Conservation (phyloP, 2,113 vertebrate genomes). For the Gallinago jamesoni region DNA sequence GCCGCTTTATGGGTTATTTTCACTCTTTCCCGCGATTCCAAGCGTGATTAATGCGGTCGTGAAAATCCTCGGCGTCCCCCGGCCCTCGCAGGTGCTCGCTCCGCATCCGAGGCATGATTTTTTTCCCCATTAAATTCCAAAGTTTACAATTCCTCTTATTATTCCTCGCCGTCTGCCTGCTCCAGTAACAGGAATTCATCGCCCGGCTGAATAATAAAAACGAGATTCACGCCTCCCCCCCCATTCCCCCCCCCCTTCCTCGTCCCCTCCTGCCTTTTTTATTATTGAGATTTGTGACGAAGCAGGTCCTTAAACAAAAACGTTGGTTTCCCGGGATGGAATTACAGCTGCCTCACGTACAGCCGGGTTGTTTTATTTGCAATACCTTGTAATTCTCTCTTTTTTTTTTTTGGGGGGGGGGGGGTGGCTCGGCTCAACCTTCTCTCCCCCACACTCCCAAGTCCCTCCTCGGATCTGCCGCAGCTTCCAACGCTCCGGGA, state of each 20-base stretch:
- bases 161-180: neutral
- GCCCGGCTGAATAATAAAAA: neutral
- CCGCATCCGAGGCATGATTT: neutral
- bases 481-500: no score
- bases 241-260: no score
- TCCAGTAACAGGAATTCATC: neutral
- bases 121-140: neutral
- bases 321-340: neutral
- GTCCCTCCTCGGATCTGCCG: neutral
- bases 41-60: neutral
- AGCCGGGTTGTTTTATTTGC: neutral
- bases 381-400: neutral
- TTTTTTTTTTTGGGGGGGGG: neutral
- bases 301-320: constrained; percentile 8
- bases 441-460: neutral
- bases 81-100: neutral
- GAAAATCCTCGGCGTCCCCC: neutral
- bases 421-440: neutral
- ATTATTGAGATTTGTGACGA: neutral
- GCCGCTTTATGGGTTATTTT: neutral
- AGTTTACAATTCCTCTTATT: neutral
- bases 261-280: neutral
- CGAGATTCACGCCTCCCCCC: neutral
- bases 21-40: neutral
- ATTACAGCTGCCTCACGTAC: neutral